These are phyloP conservation scores for Agonopterix subpropinquella DNA, from an alignment of 2,888 invertebrate genomes.

Conservation along the genomic window DNA sequence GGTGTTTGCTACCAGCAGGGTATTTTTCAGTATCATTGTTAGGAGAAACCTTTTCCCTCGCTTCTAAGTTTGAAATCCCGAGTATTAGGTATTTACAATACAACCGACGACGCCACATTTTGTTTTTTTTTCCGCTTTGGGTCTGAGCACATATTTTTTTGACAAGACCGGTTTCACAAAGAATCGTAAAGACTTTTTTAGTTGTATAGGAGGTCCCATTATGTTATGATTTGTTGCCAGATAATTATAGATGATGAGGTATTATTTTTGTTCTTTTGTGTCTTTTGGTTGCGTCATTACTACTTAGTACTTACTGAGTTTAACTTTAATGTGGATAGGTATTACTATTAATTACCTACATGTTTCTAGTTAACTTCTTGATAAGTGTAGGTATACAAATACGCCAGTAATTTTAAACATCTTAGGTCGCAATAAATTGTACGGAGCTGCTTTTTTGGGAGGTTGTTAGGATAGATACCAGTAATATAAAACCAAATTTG, in stretches of 20 bases:
- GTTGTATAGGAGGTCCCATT: constrained; percentile 50
- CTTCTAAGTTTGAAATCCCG: constrained; percentile 34
- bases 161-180: constrained; percentile 37
- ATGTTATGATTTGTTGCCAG: constrained; percentile 56
- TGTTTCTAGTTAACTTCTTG: too few species aligned
- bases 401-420: too few species aligned
- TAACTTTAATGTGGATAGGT: too few species aligned
- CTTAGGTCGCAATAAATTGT: too few species aligned
- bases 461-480: too few species aligned
- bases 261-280: constrained; percentile 33
- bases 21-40: constrained; percentile 61
- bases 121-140: constrained; percentile 26
- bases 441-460: too few species aligned
- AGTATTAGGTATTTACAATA: constrained; percentile 56
- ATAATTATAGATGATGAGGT: constrained; percentile 56
- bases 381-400: too few species aligned
- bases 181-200: constrained; percentile 43
- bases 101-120: constrained; percentile 22
- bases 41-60: constrained; percentile 35
- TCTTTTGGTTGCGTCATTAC: constrained; percentile 8
- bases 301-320: too few species aligned
- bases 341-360: too few species aligned
- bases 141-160: constrained; percentile 41
- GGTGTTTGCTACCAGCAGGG: constrained; percentile 40
- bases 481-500: too few species aligned